Conservation (phyloP, 2,113 vertebrate genomes). For the Psittacus erithacus region DNA sequence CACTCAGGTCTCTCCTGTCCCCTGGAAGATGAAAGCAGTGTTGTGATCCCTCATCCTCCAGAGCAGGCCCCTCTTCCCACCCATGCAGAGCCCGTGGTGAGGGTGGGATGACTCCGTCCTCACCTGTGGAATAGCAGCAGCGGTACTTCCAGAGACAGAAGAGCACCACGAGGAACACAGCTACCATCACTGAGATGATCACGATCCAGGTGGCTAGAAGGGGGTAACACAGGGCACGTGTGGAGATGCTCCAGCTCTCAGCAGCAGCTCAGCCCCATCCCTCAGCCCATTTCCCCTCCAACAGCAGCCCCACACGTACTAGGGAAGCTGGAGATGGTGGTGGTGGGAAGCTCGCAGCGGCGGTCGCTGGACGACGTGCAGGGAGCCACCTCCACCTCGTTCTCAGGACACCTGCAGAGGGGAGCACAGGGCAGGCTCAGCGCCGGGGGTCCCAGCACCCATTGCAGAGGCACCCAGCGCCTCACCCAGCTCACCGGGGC, state of each 20-base stretch:
- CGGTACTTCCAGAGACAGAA: accelerated
- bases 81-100: accelerated
- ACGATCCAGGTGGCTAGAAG: accelerated
- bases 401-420: neutral
- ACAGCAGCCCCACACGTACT: neutral
- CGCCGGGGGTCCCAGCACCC: accelerated
- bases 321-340: accelerated
- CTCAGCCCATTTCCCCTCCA: neutral
- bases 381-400: neutral
- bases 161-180: accelerated
- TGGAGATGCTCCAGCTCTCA: neutral
- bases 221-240: accelerated
- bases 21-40: neutral
- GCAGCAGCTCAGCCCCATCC: neutral
- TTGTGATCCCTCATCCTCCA: neutral
- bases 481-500: neutral
- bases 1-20: neutral
- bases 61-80: neutral
- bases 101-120: neutral
- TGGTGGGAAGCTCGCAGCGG: neutral
- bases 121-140: neutral
- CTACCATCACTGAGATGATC: accelerated
- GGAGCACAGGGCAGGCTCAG: neutral
- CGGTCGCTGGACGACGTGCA: neutral
- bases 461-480: accelerated